phyloP scores from a whole-genome alignment of 2,888 invertebrate genomes.

The Oithona nana region DNA sequence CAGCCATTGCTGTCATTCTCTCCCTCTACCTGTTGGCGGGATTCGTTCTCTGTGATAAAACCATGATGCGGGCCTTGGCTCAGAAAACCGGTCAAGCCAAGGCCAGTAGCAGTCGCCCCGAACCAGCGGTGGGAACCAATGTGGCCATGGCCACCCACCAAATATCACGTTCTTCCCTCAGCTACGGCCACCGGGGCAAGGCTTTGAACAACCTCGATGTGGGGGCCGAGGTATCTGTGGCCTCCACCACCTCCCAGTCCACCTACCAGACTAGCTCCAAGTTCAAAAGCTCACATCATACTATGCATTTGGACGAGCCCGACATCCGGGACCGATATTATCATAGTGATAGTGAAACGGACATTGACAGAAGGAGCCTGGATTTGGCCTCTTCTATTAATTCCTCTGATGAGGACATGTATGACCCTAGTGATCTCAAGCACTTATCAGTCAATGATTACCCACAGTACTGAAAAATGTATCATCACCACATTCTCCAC shows the following conservation, averaged over 20 bases:
- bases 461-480: neutral
- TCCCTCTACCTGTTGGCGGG: neutral
- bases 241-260: slow-evolving; percentile 79
- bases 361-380: slow-evolving; percentile 45
- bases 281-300: neutral
- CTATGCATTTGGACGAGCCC: slow-evolving; percentile 45
- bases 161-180: neutral
- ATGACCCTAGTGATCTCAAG: neutral
- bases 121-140: neutral
- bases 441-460: neutral
- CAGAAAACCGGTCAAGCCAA: neutral
- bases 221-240: slow-evolving; percentile 26
- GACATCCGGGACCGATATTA: slow-evolving; percentile 45
- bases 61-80: neutral
- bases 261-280: slow-evolving; percentile 55
- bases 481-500: too few relatives aligned
- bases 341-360: slow-evolving; percentile 7
- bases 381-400: slow-evolving; percentile 89
- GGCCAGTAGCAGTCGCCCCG: neutral
- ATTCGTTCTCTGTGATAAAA: slow-evolving; percentile 11
- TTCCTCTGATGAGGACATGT: slow-evolving; percentile 61
- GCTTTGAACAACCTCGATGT: neutral
- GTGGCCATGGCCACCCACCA: neutral
- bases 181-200: neutral
- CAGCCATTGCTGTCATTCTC: slow-evolving; percentile 9